phyloP scores from a whole-genome alignment of 1,140 invertebrate species.

The Drosophila albomicans region DNA sequence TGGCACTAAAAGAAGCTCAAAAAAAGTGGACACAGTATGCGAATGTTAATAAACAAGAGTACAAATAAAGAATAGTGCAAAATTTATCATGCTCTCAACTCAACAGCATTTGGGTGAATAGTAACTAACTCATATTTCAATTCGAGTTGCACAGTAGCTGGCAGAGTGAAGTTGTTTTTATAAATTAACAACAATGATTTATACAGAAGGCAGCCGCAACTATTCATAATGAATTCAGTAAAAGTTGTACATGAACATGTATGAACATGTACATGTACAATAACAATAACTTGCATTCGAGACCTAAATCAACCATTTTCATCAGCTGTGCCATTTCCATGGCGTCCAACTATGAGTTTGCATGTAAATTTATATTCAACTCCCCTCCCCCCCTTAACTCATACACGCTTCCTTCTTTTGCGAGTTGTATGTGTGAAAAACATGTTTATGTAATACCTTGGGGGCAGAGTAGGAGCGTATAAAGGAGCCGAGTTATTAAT shows the following conservation, averaged over 20 bases:
- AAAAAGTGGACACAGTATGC: neutral
- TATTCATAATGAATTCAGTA: conserved; percentile 64
- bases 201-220: conserved; percentile 54
- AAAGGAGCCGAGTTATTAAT: conserved; percentile 37
- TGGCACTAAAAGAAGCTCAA: neutral
- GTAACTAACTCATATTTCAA: conserved; percentile 40
- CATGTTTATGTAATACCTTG: conserved; percentile 62
- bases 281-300: conserved; percentile 54
- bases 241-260: conserved; percentile 41
- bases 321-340: conserved; percentile 54
- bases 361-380: conserved; percentile 68
- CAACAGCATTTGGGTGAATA: neutral
- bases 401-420: neutral
- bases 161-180: conserved; percentile 43
- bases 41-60: neutral
- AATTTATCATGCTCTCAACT: neutral
- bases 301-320: conserved; percentile 56
- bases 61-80: conserved; percentile 18
- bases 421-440: conserved; percentile 22
- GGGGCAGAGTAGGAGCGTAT: conserved; percentile 32
- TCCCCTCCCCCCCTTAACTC: neutral
- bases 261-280: conserved; percentile 27
- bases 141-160: conserved; percentile 22
- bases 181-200: conserved; percentile 75
- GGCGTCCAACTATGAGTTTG: conserved; percentile 34